Base-by-base conservation (phyloP, 2,888 invertebrate species). In the Trissoscelio sp. region DNA sequence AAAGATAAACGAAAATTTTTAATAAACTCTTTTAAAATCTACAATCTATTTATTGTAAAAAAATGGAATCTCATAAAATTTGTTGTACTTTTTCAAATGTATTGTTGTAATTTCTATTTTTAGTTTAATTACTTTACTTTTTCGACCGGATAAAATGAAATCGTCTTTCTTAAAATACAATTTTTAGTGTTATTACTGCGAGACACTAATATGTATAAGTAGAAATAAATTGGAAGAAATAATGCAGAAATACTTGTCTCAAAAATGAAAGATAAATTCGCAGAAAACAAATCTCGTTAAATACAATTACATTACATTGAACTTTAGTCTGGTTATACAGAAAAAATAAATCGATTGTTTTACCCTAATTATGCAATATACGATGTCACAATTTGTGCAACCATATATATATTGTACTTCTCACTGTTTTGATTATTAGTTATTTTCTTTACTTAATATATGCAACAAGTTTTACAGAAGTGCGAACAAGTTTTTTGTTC, bases 201-300 rank as follows among this genome's bases (percentile, higher is more conserved):
- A 11, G 44, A 57, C 48, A 46, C 12, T 51, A 60, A 60, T 60
- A 37, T 20, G 14, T 24, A 51, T 62, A 62, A 62, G 72, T 58
- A 24, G 70, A 62, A 53, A 69, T 53, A 72, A 72, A 72, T 72
- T 72, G 70, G 57, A 69, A 72, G 58, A 73, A 72, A 34, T 34
- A 16, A 37, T 7, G 39, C 9, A 20, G 28, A 46, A 62, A 62
- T 37, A 14, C 51, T 42, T 60, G 5, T 57, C 12, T 37, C 28
- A 60, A 64, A 53, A 55, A 44, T 16, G 44, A 31, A 24, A 73
- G 73, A 73, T 73, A 64, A 64, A 44, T 73, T 64, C 39, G 46
- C 24, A 24, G 73, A 64, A 55, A 73, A 73, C 44, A 51, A 73
- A 73, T 64, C 64, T 73, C 24, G 42, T 28, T 39, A n/a, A 39